Evolutionary conservation across 1,140 invertebrate genomes (phyloP).

Genomic region (Neodiprion pinetum): DNA sequence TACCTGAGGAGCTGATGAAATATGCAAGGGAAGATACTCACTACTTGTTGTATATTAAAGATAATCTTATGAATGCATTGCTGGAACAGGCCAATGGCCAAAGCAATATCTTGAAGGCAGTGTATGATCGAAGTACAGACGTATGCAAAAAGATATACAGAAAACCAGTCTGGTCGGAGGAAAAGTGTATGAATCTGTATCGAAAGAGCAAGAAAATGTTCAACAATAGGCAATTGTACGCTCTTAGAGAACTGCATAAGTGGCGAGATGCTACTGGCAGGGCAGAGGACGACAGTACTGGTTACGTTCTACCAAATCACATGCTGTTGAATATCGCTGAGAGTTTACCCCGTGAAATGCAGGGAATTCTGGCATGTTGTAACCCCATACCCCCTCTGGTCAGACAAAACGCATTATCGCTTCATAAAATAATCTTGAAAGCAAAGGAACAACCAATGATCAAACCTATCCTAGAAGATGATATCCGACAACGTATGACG

Average conservation of each 20-base stretch:
- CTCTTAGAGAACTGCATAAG: slow-evolving; percentile 80
- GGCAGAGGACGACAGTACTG: slow-evolving; percentile 88
- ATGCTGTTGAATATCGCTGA: slow-evolving; percentile 93
- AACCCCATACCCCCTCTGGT: slow-evolving; percentile 92
- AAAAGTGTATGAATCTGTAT: slow-evolving; percentile 80
- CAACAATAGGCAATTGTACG: slow-evolving; percentile 85
- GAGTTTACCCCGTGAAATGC: slow-evolving; percentile 89
- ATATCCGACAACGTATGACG: slow-evolving; percentile 56
- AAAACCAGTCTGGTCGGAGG: slow-evolving; percentile 77
- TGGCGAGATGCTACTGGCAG: slow-evolving; percentile 92
- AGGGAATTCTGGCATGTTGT: slow-evolving; percentile 93
- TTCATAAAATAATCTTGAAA: slow-evolving; percentile 80
- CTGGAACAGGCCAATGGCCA: slow-evolving; percentile 73
- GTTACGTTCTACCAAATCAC: slow-evolving; percentile 94
- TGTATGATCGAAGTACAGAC: slow-evolving; percentile 74
- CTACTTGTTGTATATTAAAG: slow-evolving; percentile 93
- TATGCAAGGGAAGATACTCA: slow-evolving; percentile 97
- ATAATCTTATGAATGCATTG: slow-evolving; percentile 81
- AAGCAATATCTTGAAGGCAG: slow-evolving; percentile 73
- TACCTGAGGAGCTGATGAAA: slow-evolving; percentile 81
- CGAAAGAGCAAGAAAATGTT: slow-evolving; percentile 81
- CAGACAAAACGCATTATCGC: slow-evolving; percentile 73
- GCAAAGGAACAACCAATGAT: slow-evolving; percentile 77
- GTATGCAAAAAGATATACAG: slow-evolving; percentile 83
- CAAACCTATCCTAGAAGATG: slow-evolving; percentile 65